Percentiles rank a stretch among this genome's conserved stretches.
Conservation (phyloP, 2,113 vertebrate species). For the Seriola rivoliana region DNA sequence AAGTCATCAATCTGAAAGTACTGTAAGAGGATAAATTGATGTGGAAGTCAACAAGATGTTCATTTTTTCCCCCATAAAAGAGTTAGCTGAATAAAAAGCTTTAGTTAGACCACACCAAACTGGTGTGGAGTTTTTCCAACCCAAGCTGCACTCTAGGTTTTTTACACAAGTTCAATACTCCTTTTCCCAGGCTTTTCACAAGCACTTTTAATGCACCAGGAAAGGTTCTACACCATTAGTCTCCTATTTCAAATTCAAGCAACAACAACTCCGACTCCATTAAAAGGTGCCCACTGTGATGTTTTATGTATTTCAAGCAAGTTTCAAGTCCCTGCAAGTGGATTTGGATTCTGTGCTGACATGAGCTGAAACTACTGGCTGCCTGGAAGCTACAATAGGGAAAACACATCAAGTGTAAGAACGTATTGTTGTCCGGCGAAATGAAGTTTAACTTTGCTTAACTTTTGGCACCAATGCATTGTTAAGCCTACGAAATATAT, state of each 20-base stretch:
- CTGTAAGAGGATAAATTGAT: conserved; percentile 39
- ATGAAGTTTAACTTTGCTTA: background rate
- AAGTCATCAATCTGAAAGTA: conserved; percentile 41
- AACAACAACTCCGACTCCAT: background rate
- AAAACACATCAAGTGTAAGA: background rate
- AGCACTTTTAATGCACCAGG: background rate
- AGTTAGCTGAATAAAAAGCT: conserved; percentile 17
- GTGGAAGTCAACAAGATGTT: conserved; percentile 36
- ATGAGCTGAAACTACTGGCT: conserved; percentile 4
- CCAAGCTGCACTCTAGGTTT: conserved; percentile 6
- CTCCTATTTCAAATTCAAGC: background rate
- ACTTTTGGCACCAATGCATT: too few relatives aligned
- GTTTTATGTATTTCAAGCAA: conserved; percentile 7
- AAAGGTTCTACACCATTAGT: background rate
- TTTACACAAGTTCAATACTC: conserved; percentile 5
- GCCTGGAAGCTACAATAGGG: background rate
- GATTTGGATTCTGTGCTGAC: conserved; percentile 14
- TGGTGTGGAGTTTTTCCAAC: conserved; percentile 24
- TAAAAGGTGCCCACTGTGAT: background rate
- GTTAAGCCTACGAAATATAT: background rate
- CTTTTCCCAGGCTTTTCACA: background rate
- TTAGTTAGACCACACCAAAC: conserved; percentile 19
- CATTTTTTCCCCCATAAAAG: conserved; percentile 18
- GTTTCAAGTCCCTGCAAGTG: conserved; percentile 26
- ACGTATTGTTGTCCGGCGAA: background rate